Conservation (phyloP, 2,888 invertebrate genomes). For the Leptinotarsa juncta region DNA sequence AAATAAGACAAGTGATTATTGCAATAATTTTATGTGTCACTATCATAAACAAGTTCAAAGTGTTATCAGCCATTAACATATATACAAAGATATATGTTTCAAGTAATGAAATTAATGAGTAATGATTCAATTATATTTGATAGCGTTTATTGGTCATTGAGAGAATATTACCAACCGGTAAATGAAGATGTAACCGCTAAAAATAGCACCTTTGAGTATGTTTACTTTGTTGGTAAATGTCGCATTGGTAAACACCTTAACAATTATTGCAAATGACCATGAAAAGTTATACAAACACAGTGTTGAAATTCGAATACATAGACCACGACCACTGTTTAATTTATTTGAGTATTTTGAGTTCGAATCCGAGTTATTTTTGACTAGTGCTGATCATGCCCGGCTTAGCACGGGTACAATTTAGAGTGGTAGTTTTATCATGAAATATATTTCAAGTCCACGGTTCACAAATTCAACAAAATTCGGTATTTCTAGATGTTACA, state of each 20-base stretch:
- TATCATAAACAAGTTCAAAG: conserved; percentile 13
- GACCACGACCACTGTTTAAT: too few species aligned
- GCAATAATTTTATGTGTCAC: conserved; percentile 3
- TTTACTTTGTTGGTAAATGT: background rate
- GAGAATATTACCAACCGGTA: background rate
- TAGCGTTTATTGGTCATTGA: background rate
- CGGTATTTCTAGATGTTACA: too few species aligned
- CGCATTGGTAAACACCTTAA: background rate
- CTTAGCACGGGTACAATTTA: too few species aligned
- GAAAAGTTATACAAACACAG: too few species aligned
- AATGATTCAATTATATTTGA: conserved; percentile 10
- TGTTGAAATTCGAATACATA: too few species aligned
- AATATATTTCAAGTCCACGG: too few species aligned
- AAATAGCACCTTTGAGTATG: background rate
- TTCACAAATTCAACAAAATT: too few species aligned
- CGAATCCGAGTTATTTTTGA: too few species aligned
- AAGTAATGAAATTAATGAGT: conserved; percentile 5
- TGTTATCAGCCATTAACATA: conserved; percentile 15
- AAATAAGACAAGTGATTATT: background rate
- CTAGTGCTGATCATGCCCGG: too few species aligned
- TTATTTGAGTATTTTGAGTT: too few species aligned
- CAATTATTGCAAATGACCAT: too few species aligned
- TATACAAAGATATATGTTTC: background rate
- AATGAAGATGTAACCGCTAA: conserved; percentile 1
- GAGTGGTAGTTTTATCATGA: too few species aligned